Conservation (phyloP, 92 coral and sea anemone species). For the Muricea muricata region DNA sequence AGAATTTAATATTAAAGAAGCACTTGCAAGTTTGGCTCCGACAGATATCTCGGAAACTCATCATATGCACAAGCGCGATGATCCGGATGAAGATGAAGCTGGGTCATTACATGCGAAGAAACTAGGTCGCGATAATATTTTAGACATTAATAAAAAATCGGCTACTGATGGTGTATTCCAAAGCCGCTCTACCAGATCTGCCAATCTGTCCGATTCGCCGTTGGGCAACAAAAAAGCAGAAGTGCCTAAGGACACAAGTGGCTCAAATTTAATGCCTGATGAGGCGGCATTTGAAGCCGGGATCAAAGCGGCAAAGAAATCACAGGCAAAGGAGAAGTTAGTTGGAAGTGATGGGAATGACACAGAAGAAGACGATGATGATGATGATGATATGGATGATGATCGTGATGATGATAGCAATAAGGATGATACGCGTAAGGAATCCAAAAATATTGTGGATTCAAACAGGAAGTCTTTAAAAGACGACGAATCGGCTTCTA, state of each 20-base stretch:
- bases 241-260: constrained; percentile 28
- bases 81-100: not conserved
- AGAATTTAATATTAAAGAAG: constrained; percentile 88
- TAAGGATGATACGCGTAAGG: constrained; percentile 43
- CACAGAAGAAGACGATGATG: constrained; percentile 62
- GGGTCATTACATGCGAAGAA: constrained; percentile 8
- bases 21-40: constrained; percentile 94
- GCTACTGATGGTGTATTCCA: not conserved
- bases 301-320: constrained; percentile 75
- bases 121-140: not conserved
- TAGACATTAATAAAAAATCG: constrained; percentile 6
- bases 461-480: constrained; percentile 37
- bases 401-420: constrained; percentile 51
- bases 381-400: constrained; percentile 61
- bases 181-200: constrained; percentile 5
- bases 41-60: constrained; percentile 23
- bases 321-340: constrained; percentile 62
- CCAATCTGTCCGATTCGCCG: not conserved
- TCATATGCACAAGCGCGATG: constrained; percentile 25
- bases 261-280: constrained; percentile 74
- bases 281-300: constrained; percentile 92
- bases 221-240: constrained; percentile 43
- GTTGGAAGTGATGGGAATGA: constrained; percentile 90
- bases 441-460: constrained; percentile 34
- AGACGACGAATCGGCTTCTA: constrained; percentile 20